Evolutionary conservation across 2,888 invertebrate species (phyloP), one percentile per base, ranked within the genome.

Genomic region (Agrochola litura): DNA sequence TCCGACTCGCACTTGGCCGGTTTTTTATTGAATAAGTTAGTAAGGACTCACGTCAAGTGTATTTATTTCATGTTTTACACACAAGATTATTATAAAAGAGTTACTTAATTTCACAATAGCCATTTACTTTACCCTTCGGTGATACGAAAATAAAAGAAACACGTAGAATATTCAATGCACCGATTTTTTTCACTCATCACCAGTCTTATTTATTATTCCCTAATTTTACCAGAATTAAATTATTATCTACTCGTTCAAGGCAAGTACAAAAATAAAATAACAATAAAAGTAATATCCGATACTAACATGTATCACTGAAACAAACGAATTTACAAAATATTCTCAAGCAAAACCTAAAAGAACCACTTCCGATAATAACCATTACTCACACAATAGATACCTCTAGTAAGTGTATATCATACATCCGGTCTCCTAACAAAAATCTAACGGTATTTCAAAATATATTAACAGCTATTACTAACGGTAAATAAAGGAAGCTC

Each of bases 401-500:
- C 22, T 46, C 2, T 0, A 25, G 12, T 22, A 43, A 46, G 22
- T 37, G 14, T 43, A 74, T 2, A 22, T 64, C 46, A 25, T 2
- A 46, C 12, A 66, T 76, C 75, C 56, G 58, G 60, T 43, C n/a
- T 56, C 58, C 60, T 63, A 76, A 58, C 9, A 72, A 61, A 73
- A 58, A 78, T 76, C 87, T 76, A 80, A 82, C 81, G 70, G 82
- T 89, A 85, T 85, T 82, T 88, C 84, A 84, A 81, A 82, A 85
- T 84, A 83, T 84, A 84, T 84, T 85, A 87, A 85, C 79, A 82
- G 76, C 83, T 77, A 88, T 88, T 89, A 88, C 82, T 79, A 86
- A 89, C 83, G 72, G 81, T 84, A 81, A 89, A 89, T 89, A 88
- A 89, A 77, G 88, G 89, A 87, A 87, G 84, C 88, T 88, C 86